A percentile compares a stretch with the other conserved stretches of the same genome.
These are phyloP conservation scores for Micromussa lordhowensis DNA, from an alignment of 92 coral and sea anemone genomes.

Conservation along the genomic window DNA sequence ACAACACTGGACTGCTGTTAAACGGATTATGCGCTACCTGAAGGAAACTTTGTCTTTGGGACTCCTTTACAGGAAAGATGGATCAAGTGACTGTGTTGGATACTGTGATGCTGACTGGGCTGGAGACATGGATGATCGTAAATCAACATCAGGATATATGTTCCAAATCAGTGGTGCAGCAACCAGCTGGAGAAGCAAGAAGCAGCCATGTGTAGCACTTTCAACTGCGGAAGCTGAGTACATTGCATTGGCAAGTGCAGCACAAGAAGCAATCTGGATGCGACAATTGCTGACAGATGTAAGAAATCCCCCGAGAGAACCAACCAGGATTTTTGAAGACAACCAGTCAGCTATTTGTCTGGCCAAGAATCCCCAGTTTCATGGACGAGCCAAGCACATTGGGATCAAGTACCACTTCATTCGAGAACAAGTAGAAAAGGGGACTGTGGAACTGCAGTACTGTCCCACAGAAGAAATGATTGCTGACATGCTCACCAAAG, in stretches of 20 bases:
- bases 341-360: slow-evolving; percentile 61
- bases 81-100: slow-evolving; percentile 57
- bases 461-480: too few species aligned
- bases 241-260: slow-evolving; percentile 59
- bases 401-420: too few species aligned
- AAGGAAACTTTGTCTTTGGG: slow-evolving; percentile 67
- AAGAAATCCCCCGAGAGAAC: not conserved
- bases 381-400: slow-evolving; percentile 64
- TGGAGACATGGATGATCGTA: slow-evolving; percentile 66
- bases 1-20: slow-evolving; percentile 67
- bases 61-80: slow-evolving; percentile 38
- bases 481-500: too few species aligned
- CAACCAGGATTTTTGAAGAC: slow-evolving; percentile 54
- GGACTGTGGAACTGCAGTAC: too few species aligned
- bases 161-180: slow-evolving; percentile 67
- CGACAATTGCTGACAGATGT: slow-evolving; percentile 56
- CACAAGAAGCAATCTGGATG: slow-evolving; percentile 70
- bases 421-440: too few species aligned
- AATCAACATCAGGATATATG: slow-evolving; percentile 68
- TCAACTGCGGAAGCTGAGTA: slow-evolving; percentile 77
- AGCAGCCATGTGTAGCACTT: slow-evolving; percentile 72
- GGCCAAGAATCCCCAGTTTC: slow-evolving; percentile 55
- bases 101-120: slow-evolving; percentile 74
- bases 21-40: slow-evolving; percentile 61
- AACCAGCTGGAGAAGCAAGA: slow-evolving; percentile 80